phyloP scores from a whole-genome alignment of 2,888 invertebrate species.

The Myopa testacea region DNA sequence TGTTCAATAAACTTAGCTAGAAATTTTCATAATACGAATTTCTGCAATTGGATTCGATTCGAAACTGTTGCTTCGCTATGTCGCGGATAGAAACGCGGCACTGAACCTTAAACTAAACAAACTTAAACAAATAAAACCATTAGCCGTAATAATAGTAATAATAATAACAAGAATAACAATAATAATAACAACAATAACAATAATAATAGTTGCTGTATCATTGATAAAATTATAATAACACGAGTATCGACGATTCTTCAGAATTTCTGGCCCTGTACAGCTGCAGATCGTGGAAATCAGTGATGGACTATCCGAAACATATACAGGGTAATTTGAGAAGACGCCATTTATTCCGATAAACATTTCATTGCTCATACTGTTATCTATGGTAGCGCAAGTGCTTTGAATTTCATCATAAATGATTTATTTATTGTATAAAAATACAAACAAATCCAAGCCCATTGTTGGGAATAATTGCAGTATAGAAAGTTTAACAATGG shows the following conservation, averaged over 20 bases:
- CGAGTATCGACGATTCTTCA: not conserved
- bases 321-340: constrained; percentile 57
- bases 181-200: not conserved
- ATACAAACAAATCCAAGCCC: too few relatives aligned
- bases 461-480: too few relatives aligned
- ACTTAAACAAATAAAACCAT: constrained; percentile 14
- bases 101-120: not conserved
- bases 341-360: constrained; percentile 31
- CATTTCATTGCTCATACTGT: not conserved
- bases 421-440: too few relatives aligned
- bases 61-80: not conserved
- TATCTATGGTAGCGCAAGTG: not conserved
- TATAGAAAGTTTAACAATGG: too few relatives aligned
- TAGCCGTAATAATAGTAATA: constrained; percentile 5
- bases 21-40: constrained; percentile 13
- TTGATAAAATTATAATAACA: not conserved
- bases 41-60: constrained; percentile 26
- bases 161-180: not conserved
- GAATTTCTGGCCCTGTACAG: not conserved
- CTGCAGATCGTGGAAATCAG: constrained; percentile 29
- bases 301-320: constrained; percentile 62
- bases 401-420: too few relatives aligned
- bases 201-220: not conserved
- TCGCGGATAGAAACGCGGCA: too few relatives aligned
- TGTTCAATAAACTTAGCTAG: constrained; percentile 26